Base-by-base conservation (phyloP, 2,888 invertebrate species). In the Oscheius sp. region DNA sequence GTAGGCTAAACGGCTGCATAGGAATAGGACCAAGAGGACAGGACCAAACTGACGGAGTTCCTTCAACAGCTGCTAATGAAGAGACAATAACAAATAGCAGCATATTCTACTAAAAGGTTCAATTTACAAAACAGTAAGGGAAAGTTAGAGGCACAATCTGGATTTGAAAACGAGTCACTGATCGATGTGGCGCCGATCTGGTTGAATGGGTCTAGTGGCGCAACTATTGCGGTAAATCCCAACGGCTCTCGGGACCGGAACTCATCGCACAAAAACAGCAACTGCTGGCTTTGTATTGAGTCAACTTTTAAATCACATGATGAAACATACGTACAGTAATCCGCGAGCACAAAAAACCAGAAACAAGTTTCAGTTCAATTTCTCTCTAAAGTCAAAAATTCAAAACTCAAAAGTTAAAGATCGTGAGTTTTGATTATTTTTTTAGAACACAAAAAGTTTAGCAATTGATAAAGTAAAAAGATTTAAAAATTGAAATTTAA, bases 11-110 rank as follows among this genome's bases (percentile, higher is more conserved):
- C 12, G 71, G 68, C 15, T 58, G 55, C 15, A 72, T 27, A 8
- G 69, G 74, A 33, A 75, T 67, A 42, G 77, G 75, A 42, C 75
- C 75, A 55, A 80, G 72, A 10, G 80, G 80, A 58, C 80, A 80
- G 17, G 77, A 71, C 73, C 72, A 76, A 23, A 78, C 80, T 0
- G 80, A 80, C 15, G 80, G 78, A n/a, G 78, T 80, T 23, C 72
- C 50, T 6, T 20, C 17, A 0, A 34, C 25, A 29, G 57, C 33
- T 6, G 64, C 53, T 20, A 65, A 17, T n/a, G 50, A 23, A 15
- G 48, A 37, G 5, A 50, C 27, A 5, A 65, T 5, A 10, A 50
- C n/a, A 6, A 53, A 8, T 4, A 53, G 20, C 12, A 53, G 17
- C 65, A 65, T 61, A 15, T 37, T 8, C 4, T 31, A 17, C 20